These are phyloP conservation scores for Dryocosmus kuriphilus DNA, from an alignment of 2,888 invertebrate genomes.

Conservation along the genomic window DNA sequence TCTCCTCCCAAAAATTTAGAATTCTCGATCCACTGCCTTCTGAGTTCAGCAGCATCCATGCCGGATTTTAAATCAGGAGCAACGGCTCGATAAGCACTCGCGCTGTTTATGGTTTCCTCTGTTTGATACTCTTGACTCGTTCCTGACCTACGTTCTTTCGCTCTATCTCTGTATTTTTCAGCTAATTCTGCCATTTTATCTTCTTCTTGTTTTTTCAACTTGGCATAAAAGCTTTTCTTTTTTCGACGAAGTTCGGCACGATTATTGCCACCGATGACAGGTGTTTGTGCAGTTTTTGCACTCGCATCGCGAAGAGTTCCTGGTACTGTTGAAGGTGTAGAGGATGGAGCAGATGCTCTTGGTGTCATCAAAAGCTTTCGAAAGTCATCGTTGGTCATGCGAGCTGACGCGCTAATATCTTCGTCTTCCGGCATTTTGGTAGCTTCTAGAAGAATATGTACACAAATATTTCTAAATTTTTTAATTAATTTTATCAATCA, in stretches of 20 bases:
- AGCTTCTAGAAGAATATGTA: constrained; percentile 22
- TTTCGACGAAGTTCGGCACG: constrained; percentile 91
- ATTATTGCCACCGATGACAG: constrained; percentile 67
- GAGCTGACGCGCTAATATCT: constrained; percentile 80
- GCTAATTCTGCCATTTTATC: constrained; percentile 96
- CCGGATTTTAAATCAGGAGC: constrained; percentile 97
- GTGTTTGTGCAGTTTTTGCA: constrained; percentile 81
- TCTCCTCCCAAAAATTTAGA: constrained; percentile 99
- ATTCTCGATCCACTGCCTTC: constrained; percentile 97
- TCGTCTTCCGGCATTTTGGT: constrained; percentile 75
- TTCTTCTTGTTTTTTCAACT: constrained; percentile 95
- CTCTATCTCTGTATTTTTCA: constrained; percentile 94
- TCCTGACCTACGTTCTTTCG: constrained; percentile 94
- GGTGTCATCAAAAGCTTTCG: constrained; percentile 97
- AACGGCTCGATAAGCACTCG: constrained; percentile 94
- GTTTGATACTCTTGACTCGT: constrained; percentile 88
- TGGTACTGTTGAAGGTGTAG: constrained; percentile 79
- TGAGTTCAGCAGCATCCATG: constrained; percentile 95
- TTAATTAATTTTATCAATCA: neutral
- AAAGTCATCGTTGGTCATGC: constrained; percentile 98
- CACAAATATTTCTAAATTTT: neutral
- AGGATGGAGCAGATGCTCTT: constrained; percentile 83
- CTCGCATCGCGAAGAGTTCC: constrained; percentile 86
- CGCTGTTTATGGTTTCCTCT: constrained; percentile 90
- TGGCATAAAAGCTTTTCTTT: constrained; percentile 97